Conservation (phyloP, 2,113 vertebrate species). For the Podocnemis expansa region DNA sequence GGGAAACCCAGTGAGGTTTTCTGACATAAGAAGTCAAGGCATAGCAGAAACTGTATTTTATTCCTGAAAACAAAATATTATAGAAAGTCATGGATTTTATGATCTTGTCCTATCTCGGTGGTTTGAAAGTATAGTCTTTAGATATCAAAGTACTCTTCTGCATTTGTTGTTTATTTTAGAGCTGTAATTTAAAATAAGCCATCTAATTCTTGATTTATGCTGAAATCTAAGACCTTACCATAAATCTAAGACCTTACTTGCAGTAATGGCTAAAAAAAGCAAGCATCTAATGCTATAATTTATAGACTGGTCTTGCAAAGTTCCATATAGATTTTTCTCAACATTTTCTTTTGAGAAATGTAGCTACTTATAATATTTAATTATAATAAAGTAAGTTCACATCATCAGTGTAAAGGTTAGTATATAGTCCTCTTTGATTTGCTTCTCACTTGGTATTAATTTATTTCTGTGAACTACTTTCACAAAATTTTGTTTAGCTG, state of each 20-base stretch:
- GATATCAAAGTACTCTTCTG: not conserved
- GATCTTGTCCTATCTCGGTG: not conserved
- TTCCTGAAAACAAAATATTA: not conserved
- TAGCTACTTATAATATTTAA: too few relatives aligned
- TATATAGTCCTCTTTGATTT: too few relatives aligned
- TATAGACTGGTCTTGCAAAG: not conserved
- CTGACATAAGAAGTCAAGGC: accelerated
- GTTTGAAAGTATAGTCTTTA: not conserved
- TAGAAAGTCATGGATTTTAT: not conserved
- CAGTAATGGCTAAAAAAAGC: not conserved
- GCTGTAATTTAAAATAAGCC: not conserved
- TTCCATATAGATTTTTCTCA: not conserved
- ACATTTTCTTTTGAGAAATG: not conserved
- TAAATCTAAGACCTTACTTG: not conserved
- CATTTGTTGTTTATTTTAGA: not conserved
- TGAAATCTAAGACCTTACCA: not conserved
- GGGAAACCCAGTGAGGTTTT: not conserved
- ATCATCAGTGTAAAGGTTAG: too few relatives aligned
- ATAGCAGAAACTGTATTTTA: not conserved
- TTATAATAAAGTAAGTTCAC: too few relatives aligned
- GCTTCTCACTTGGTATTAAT: too few relatives aligned
- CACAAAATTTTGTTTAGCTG: not conserved
- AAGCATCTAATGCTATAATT: not conserved
- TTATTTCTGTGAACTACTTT: too few relatives aligned
- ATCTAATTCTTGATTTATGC: not conserved